Conservation (phyloP, 2,113 vertebrate genomes). For the Mustela lutreola region DNA sequence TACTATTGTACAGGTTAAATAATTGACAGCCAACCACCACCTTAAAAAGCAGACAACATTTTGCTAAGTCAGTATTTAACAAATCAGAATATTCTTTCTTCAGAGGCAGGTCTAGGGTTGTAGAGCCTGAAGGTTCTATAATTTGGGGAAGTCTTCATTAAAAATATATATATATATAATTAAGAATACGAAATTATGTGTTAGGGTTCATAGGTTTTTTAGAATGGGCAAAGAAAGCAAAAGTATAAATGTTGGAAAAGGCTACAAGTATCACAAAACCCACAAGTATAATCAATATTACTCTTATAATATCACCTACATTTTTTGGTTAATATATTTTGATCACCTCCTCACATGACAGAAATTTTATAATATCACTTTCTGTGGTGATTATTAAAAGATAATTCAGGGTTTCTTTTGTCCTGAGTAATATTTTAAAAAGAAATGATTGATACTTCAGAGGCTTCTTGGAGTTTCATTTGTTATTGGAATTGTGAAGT, state of each 20-base stretch:
- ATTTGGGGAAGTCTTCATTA: neutral
- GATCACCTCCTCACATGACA: neutral
- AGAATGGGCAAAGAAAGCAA: neutral
- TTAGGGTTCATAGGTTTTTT: slow-evolving; percentile 31
- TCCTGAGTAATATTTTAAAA: slow-evolving; percentile 36
- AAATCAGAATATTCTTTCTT: slow-evolving; percentile 25
- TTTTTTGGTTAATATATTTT: slow-evolving; percentile 29
- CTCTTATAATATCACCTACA: neutral
- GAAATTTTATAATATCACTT: neutral
- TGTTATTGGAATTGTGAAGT: neutral
- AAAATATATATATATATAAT: neutral
- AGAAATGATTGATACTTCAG: neutral
- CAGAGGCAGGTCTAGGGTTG: neutral
- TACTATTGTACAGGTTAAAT: neutral
- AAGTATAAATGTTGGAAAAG: slow-evolving; percentile 17
- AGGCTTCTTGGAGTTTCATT: neutral
- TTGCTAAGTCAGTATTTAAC: slow-evolving; percentile 10
- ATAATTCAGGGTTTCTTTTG: neutral
- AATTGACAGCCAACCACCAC: neutral
- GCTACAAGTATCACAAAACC: neutral
- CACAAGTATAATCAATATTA: slow-evolving; percentile 10
- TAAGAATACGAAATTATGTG: slow-evolving; percentile 28
- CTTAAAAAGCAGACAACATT: slow-evolving; percentile 46
- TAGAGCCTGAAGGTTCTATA: neutral
- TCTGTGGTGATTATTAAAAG: neutral